Conservation (phyloP, 2,888 invertebrate genomes). For the Acrobasis consociella region DNA sequence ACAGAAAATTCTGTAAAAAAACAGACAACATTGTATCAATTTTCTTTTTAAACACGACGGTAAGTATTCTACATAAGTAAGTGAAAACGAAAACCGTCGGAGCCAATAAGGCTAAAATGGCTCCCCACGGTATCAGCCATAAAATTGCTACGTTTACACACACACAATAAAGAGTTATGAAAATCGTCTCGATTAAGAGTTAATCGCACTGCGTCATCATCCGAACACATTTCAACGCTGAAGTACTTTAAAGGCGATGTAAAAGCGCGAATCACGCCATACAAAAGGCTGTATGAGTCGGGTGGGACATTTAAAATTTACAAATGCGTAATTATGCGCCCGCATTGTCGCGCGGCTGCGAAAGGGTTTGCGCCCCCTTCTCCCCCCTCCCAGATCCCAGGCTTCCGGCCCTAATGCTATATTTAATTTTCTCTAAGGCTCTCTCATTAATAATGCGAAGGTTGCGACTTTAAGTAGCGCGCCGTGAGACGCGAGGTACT, state of each 20-base stretch:
- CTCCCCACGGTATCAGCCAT: background rate
- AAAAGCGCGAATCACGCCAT: constrained; percentile 79
- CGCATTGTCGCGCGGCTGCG: constrained; percentile 76
- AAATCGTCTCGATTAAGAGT: constrained; percentile 62
- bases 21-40: no score
- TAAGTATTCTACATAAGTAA: no score
- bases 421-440: constrained; percentile 83
- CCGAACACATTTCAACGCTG: constrained; percentile 64
- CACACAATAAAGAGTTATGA: constrained; percentile 43
- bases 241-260: constrained; percentile 58
- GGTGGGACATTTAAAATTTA: constrained; percentile 82
- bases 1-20: no score
- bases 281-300: constrained; percentile 78
- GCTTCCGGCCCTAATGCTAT: constrained; percentile 82
- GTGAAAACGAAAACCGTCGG: background rate
- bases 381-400: constrained; percentile 60
- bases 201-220: constrained; percentile 68
- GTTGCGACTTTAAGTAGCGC: constrained; percentile 81
- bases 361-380: constrained; percentile 68
- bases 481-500: constrained; percentile 59
- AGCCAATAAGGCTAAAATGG: background rate
- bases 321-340: constrained; percentile 83
- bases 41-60: no score
- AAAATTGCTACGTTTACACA: background rate
- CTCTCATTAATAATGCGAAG: constrained; percentile 82